Conservation (phyloP, 2,888 invertebrate genomes). For the Brachyopa scutellaris region DNA sequence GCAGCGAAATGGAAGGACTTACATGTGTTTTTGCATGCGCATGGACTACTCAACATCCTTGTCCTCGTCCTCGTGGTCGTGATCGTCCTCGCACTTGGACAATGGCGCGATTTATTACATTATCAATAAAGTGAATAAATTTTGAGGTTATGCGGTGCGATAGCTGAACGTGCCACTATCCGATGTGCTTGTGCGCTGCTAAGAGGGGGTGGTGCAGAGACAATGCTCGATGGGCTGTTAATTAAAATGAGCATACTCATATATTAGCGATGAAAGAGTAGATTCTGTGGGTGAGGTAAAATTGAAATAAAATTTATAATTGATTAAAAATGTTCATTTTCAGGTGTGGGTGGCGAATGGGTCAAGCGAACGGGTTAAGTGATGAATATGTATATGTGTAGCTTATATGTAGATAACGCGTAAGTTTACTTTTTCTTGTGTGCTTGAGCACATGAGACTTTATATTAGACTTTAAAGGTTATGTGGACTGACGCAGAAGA, state of each 20-base stretch:
- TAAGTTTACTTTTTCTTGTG: no score
- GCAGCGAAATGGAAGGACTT: slow-evolving; percentile 68
- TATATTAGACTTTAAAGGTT: no score
- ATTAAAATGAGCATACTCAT: slow-evolving; percentile 65
- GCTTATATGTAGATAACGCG: no score
- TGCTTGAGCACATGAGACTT: no score
- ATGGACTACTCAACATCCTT: slow-evolving; percentile 6
- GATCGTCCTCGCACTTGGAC: slow-evolving; percentile 25
- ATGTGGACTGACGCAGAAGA: no score
- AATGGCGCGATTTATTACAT: slow-evolving; percentile 79
- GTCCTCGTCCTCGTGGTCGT: neutral
- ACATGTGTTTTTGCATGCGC: slow-evolving; percentile 68
- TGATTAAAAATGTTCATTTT: slow-evolving; percentile 60
- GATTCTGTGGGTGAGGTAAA: slow-evolving; percentile 22
- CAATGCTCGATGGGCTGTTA: slow-evolving; percentile 59
- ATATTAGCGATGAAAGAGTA: slow-evolving; percentile 17
- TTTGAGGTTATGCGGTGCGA: slow-evolving; percentile 81
- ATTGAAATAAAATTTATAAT: slow-evolving; percentile 59
- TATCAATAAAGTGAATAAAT: slow-evolving; percentile 82
- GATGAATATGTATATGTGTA: no score
- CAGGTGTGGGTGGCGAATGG: no score
- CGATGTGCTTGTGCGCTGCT: slow-evolving; percentile 13
- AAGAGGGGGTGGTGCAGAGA: slow-evolving; percentile 5
- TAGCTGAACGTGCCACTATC: slow-evolving; percentile 71
- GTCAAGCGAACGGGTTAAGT: no score